phyloP scores from a whole-genome alignment of 2,797 vertebrate species.

The Sebastolobus altivelis region DNA sequence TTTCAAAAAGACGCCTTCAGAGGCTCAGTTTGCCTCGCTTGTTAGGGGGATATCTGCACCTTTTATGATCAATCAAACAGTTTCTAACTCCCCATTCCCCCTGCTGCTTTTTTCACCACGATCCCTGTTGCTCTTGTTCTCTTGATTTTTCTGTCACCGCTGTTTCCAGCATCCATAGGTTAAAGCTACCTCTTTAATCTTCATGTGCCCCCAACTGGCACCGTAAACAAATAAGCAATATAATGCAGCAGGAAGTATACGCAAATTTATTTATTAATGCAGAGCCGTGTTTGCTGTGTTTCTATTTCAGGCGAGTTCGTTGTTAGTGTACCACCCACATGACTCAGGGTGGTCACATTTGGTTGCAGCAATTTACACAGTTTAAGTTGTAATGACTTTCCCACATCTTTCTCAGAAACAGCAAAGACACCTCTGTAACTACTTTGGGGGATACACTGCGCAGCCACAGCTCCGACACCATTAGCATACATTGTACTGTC shows the following conservation, averaged over 20 bases:
- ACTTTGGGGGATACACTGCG: slow-evolving; percentile 60
- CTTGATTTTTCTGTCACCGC: slow-evolving; percentile 42
- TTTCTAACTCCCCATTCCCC: slow-evolving; percentile 44
- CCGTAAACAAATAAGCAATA: slow-evolving; percentile 55
- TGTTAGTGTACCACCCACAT: slow-evolving; percentile 56
- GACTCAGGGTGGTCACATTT: slow-evolving; percentile 66
- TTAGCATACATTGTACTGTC: slow-evolving; percentile 67
- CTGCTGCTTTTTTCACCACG: slow-evolving; percentile 9
- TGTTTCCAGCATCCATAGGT: slow-evolving; percentile 53
- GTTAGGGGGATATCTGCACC: slow-evolving; percentile 61
- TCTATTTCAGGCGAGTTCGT: slow-evolving; percentile 49
- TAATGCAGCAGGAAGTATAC: slow-evolving; percentile 34
- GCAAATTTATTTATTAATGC: slow-evolving; percentile 54
- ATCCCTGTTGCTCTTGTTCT: slow-evolving; percentile 34
- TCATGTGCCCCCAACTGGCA: slow-evolving; percentile 31
- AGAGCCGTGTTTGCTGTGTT: slow-evolving; percentile 43
- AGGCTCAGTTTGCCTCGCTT: slow-evolving; percentile 41
- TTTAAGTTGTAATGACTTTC: slow-evolving; percentile 75
- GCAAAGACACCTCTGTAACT: slow-evolving; percentile 72
- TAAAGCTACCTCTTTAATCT: slow-evolving; percentile 66
- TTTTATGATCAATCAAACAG: slow-evolving; percentile 55
- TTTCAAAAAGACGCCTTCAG: slow-evolving; percentile 54
- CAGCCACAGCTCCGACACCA: slow-evolving; percentile 39
- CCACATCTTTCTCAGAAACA: slow-evolving; percentile 61
- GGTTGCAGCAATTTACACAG: slow-evolving; percentile 70